Evolutionary conservation across 2,888 invertebrate genomes (phyloP).

Genomic region (Drosophila leonis): DNA sequence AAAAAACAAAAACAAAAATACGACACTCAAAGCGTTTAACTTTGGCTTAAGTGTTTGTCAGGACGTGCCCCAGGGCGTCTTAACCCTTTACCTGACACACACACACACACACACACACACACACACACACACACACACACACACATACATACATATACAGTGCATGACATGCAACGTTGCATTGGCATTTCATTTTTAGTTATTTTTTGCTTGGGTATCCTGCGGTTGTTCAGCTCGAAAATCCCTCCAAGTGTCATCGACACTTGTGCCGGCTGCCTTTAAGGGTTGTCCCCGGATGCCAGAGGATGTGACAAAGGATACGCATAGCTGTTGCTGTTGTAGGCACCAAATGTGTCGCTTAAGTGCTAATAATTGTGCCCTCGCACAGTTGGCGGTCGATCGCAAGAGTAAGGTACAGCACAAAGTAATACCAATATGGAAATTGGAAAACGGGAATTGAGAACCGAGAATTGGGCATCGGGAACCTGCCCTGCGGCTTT

Average conservation of each 20-base stretch:
- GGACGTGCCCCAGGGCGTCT: conserved; percentile 63
- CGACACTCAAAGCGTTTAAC: conserved; percentile 80
- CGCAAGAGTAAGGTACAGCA: background rate
- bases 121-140: too few species aligned
- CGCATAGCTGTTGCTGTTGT: conserved; percentile 15
- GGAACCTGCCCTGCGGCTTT: conserved; percentile 11
- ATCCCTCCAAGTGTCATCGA: conserved; percentile 81
- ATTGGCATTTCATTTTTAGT: conserved; percentile 29
- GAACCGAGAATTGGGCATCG: background rate
- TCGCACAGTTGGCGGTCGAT: conserved; percentile 75
- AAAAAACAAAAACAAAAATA: conserved; percentile 73
- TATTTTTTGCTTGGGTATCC: conserved; percentile 42
- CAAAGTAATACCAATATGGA: conserved; percentile 2
- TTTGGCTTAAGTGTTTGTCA: conserved; percentile 79
- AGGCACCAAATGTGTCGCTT: conserved; percentile 72
- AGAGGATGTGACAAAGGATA: conserved; percentile 50
- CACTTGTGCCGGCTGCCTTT: conserved; percentile 73
- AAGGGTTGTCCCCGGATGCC: conserved; percentile 63
- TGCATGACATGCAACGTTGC: conserved; percentile 54
- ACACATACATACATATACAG: too few species aligned
- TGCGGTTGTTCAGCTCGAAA: conserved; percentile 58
- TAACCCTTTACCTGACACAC: conserved; percentile 50
- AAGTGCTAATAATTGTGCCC: conserved; percentile 80
- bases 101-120: background rate
- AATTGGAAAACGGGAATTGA: conserved; percentile 16